phyloP scores from a whole-genome alignment of 2,888 invertebrate species.

The Alsophila aescularia region DNA sequence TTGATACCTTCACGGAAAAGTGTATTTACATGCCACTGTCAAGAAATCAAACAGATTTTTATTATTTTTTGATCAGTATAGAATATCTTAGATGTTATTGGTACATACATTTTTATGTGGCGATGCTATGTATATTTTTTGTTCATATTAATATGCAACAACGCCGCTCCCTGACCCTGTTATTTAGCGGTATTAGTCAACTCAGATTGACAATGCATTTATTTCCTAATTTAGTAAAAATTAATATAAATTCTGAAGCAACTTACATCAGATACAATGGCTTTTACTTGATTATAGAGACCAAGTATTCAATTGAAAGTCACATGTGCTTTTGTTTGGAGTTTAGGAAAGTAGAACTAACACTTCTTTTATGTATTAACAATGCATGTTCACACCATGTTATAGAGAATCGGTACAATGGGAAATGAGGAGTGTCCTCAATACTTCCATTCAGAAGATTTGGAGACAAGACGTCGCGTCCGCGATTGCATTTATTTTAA shows the following conservation, averaged over 20 bases:
- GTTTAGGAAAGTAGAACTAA: constrained; percentile 80
- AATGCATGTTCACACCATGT: constrained; percentile 79
- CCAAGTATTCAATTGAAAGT: constrained; percentile 45
- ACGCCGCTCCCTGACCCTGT: constrained; percentile 3
- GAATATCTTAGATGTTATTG: neutral
- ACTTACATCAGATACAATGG: constrained; percentile 37
- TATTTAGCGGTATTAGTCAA: constrained; percentile 9
- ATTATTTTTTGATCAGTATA: neutral
- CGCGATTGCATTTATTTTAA: constrained; percentile 72
- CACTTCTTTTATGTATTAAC: constrained; percentile 73
- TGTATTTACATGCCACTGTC: too few relatives aligned
- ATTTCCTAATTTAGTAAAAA: constrained; percentile 1
- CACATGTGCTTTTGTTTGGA: constrained; percentile 63
- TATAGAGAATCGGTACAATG: constrained; percentile 72
- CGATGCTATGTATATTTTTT: constrained; percentile 1
- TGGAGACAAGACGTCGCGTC: constrained; percentile 77
- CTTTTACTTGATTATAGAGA: constrained; percentile 31
- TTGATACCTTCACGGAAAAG: too few relatives aligned
- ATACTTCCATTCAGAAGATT: constrained; percentile 77
- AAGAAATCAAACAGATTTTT: too few relatives aligned
- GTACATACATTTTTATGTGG: neutral
- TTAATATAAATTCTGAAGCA: constrained; percentile 13
- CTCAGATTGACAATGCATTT: constrained; percentile 6
- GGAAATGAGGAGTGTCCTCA: constrained; percentile 78
- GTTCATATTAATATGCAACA: constrained; percentile 9